Evolutionary conservation across 2,888 invertebrate species (phyloP), one percentile per base, ranked within the genome.

Genomic region (Drosophila neotestacea): DNA sequence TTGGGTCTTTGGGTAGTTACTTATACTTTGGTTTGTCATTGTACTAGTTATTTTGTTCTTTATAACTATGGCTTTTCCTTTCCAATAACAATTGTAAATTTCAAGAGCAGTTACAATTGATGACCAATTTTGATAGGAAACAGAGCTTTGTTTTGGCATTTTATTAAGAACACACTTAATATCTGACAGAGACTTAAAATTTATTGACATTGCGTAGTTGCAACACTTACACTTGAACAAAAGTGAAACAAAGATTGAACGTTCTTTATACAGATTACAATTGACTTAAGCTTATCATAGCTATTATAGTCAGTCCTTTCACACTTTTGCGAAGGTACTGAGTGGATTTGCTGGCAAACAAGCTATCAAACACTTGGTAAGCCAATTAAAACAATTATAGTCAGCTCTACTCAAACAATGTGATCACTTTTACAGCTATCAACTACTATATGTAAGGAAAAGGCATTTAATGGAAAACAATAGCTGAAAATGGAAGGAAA

Each of bases 371-470:
- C 80, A 77, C 70, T 83, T 73, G 68, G 46, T 56, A 51, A 66
- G 81, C 73, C 81, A 88, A 85, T 85, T 85, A 75, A 70, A 69
- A 56, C 62, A 79, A 76, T 86, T 76, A 84, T 50, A 38, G 52
- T 52, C 54, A 63, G n/a, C 32, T 47, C 34, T 36, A 11, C 6
- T 34, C 28, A 36, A 58, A 47, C 58, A 58, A 47, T 58, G 55
- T 44, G 27, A 56, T 56, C 22, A 44, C 55, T 44, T 44, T 28
- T 13, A 44, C 44, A 34, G 55, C 55, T 22, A 5, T 9, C 55
- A 62, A 44, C 44, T 30, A 13, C 9, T 42, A 28, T 27, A 13
- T 10, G 46, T 32, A 44, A 41, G 30, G 39, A 38, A 63, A 48
- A 58, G 13, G 16, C 56, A 64, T 73, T 73, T 46, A 59, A 52